Evolutionary conservation across 2,888 invertebrate species (phyloP).

Genomic region (Drosophila melanosoma): DNA sequence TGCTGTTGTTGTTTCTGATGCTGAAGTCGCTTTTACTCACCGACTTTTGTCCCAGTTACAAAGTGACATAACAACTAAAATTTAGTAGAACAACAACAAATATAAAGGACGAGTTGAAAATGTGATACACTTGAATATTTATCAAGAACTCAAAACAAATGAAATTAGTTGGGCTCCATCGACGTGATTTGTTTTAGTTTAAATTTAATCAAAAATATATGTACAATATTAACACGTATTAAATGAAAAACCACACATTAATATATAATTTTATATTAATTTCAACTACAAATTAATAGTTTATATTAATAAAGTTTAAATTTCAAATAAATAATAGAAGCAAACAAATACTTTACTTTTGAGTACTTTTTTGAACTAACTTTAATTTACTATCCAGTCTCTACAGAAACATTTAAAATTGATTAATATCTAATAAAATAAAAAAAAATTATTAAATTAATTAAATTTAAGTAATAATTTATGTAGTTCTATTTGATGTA

Average conservation of each 20-base stretch:
- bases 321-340: background rate
- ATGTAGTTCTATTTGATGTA: background rate
- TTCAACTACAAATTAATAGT: background rate
- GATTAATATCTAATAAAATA: background rate
- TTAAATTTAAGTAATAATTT: background rate
- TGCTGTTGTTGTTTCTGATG: slow-evolving; percentile 5
- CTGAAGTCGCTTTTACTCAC: slow-evolving; percentile 48
- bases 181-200: background rate
- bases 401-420: background rate
- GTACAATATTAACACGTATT: background rate
- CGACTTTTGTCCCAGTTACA: slow-evolving; percentile 63
- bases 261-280: background rate
- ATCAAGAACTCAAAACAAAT: background rate
- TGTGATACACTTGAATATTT: slow-evolving; percentile 21
- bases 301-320: too few species aligned
- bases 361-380: background rate
- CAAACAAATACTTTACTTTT: background rate
- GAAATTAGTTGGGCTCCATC: background rate
- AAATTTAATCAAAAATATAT: background rate
- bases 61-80: slow-evolving; percentile 38
- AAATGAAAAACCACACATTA: background rate
- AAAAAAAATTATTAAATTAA: background rate
- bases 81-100: background rate
- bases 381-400: background rate
- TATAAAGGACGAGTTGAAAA: background rate